A percentile compares a stretch with the other conserved stretches of the same genome.
Evolutionary conservation across 2,797 vertebrate genomes (phyloP).

Genomic region (Delichon dasypus): DNA sequence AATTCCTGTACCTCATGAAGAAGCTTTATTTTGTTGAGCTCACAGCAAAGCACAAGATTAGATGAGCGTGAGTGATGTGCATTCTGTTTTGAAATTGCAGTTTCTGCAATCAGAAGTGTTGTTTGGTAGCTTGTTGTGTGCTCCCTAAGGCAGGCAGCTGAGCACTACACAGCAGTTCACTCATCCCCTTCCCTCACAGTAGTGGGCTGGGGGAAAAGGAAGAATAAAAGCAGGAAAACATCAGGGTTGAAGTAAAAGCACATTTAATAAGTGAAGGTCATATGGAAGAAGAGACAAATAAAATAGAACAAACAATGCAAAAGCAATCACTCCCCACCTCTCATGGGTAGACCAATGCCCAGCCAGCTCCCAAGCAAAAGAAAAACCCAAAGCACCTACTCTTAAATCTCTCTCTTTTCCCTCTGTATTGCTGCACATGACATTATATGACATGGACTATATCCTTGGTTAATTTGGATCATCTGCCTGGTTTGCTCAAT

Average conservation of each 20-base stretch:
- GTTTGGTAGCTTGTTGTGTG: background rate
- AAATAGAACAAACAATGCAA: background rate
- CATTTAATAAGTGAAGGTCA: background rate
- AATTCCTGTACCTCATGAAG: background rate
- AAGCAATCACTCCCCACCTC: background rate
- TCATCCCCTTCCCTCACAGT: background rate
- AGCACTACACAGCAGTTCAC: rapidly evolving
- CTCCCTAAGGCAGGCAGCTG: background rate
- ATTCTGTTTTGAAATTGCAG: background rate
- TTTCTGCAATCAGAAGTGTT: background rate
- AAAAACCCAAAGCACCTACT: background rate
- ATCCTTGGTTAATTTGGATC: background rate
- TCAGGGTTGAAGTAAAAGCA: background rate
- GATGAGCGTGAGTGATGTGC: background rate
- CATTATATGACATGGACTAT: rapidly evolving
- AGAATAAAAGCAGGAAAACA: background rate
- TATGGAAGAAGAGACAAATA: background rate
- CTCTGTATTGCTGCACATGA: background rate
- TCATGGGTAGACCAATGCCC: background rate
- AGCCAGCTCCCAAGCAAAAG: background rate
- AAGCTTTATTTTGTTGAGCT: background rate
- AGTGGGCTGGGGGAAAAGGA: rapidly evolving
- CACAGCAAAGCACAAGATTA: background rate
- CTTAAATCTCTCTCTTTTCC: background rate
- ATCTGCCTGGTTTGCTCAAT: background rate